Evolutionary conservation across 2,797 vertebrate genomes (phyloP).

Genomic region (Enteromius trimaculatus): DNA sequence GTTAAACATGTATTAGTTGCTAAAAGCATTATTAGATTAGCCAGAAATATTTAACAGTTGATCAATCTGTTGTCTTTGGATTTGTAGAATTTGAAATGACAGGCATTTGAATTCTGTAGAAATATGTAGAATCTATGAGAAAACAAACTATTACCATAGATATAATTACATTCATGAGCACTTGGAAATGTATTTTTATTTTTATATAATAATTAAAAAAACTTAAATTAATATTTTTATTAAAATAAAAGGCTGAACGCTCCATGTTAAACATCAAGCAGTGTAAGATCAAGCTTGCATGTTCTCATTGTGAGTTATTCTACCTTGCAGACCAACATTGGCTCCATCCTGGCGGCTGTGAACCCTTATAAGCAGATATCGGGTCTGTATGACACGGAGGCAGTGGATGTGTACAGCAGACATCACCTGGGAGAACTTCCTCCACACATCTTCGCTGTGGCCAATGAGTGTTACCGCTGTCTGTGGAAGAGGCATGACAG

Average conservation of each 20-base stretch:
- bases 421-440: constrained; percentile 92
- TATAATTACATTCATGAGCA: not conserved
- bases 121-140: not conserved
- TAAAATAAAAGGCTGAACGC: not conserved
- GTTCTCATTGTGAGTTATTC: not conserved
- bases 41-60: not conserved
- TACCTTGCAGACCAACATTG: constrained; percentile 86
- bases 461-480: constrained; percentile 93
- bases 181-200: not conserved
- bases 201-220: not conserved
- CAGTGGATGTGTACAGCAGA: constrained; percentile 85
- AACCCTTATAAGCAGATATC: constrained; percentile 89
- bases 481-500: constrained; percentile 93
- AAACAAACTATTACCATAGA: not conserved
- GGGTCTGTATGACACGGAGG: constrained; percentile 81
- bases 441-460: constrained; percentile 91
- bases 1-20: not conserved
- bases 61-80: not conserved
- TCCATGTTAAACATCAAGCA: not conserved
- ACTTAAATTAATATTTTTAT: not conserved
- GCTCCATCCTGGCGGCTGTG: constrained; percentile 90
- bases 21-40: constrained; percentile 1
- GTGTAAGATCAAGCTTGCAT: not conserved
- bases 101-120: not conserved
- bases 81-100: not conserved